phyloP scores from a whole-genome alignment of 1,140 invertebrate genomes.

The Aporrectodea caliginosa region DNA sequence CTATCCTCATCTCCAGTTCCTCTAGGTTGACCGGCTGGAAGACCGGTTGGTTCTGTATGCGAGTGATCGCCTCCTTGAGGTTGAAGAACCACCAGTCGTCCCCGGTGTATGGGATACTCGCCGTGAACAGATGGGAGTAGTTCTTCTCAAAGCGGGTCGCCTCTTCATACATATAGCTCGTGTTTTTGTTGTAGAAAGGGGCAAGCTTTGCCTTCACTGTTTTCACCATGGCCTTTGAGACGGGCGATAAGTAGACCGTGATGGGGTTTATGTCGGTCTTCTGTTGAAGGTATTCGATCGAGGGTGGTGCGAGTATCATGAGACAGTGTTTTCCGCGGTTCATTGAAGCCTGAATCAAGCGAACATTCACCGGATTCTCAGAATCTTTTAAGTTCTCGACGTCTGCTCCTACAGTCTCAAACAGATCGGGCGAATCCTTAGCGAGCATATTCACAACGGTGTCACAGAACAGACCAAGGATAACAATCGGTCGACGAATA shows the following conservation, averaged over 20 bases:
- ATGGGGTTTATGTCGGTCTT: slow-evolving; percentile 25
- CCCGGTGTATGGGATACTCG: slow-evolving; percentile 19
- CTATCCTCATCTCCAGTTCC: slow-evolving; percentile 1
- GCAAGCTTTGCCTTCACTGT: slow-evolving; percentile 22
- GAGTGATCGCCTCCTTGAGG: slow-evolving; percentile 28
- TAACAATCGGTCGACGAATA: slow-evolving; percentile 22
- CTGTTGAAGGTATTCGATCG: slow-evolving; percentile 17
- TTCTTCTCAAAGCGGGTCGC: slow-evolving; percentile 26
- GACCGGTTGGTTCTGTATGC: slow-evolving; percentile 19
- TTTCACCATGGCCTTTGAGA: slow-evolving; percentile 23
- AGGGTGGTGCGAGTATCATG: slow-evolving; percentile 25
- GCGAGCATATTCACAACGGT: slow-evolving; percentile 14
- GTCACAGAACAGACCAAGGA: slow-evolving; percentile 33
- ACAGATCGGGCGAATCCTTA: slow-evolving; percentile 28
- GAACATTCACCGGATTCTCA: not conserved
- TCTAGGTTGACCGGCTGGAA: slow-evolving; percentile 14
- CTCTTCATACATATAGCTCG: slow-evolving; percentile 22
- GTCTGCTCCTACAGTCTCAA: slow-evolving; percentile 5
- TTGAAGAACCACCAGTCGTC: slow-evolving; percentile 29
- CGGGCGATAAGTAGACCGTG: slow-evolving; percentile 28
- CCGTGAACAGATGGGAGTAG: slow-evolving; percentile 23
- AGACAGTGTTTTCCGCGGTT: slow-evolving; percentile 23
- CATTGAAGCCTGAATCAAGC: not conserved
- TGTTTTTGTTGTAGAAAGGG: slow-evolving; percentile 23
- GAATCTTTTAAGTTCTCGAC: not conserved